Evolutionary conservation across 2,888 invertebrate species (phyloP), one percentile per base, ranked within the genome.

Genomic region (Ganaspis brasiliensis): DNA sequence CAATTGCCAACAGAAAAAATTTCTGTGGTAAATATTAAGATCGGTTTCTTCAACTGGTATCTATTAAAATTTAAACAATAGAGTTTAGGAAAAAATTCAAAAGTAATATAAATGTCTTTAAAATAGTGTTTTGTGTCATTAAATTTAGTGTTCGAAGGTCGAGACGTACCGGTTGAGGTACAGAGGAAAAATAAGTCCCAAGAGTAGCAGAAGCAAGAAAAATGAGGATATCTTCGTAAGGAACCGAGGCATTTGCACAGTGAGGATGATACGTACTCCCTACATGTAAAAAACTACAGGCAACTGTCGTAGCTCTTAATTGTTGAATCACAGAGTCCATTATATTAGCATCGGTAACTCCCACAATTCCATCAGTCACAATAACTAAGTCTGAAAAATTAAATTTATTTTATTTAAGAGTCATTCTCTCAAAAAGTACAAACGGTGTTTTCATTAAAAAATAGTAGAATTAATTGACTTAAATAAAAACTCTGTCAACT

Each of bases 121-220:
- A 37, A 67, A 37, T 19, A 26, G 16, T 24, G n/a, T n/a, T n/a
- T n/a, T n/a, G n/a, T n/a, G n/a, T n/a, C n/a, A 37, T 19, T 16
- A 56, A 21, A 8, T 16, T n/a, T 9, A 6, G 14, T 37, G 16
- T 31, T 52, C 24, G 6, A 24, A 24, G 2, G 3, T 5, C 14
- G 19, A 59, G 37, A 73, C 91, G 88, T 91, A 93, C 93, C 80
- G 89, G 82, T 83, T 92, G 89, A 59, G 94, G 93, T 84, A 93
- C 92, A 72, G 91, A 92, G 72, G 94, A 93, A 88, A 96, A 92
- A 89, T 94, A 95, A 76, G 94, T 93, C 75, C 97, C 97, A 87
- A 95, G 93, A 5, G 96, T 96, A 21, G 96, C 95, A 77, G 93
- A 93, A 52, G 96, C 94, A 82, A 97, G 93, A 90, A 96, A 96